phyloP scores from a whole-genome alignment of 2,888 invertebrate species.

The Teleiodes luculella region DNA sequence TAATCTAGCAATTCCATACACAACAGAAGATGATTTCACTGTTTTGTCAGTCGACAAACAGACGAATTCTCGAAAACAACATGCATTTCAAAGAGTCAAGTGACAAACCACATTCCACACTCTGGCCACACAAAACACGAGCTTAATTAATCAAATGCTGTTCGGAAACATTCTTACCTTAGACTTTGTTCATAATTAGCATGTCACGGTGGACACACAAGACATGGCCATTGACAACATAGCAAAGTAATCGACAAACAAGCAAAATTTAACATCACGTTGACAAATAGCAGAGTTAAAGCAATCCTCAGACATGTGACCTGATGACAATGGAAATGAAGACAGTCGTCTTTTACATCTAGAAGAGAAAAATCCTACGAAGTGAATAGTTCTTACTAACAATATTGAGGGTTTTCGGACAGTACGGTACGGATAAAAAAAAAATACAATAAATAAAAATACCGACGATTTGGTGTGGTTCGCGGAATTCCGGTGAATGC shows the following conservation, averaged over 20 bases:
- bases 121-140: constrained; percentile 19
- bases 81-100: background rate
- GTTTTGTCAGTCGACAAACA: background rate
- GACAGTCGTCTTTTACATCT: background rate
- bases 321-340: background rate
- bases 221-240: constrained; percentile 24
- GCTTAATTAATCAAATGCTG: constrained; percentile 35
- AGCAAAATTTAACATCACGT: constrained; percentile 40
- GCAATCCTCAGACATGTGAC: background rate
- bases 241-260: constrained; percentile 39
- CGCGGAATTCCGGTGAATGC: too few relatives aligned
- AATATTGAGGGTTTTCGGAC: too few relatives aligned
- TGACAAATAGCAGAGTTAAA: constrained; percentile 28
- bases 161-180: constrained; percentile 33
- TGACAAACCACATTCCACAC: constrained; percentile 8
- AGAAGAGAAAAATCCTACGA: background rate
- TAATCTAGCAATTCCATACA: background rate
- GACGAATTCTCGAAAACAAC: background rate
- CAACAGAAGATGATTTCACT: background rate
- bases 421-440: too few relatives aligned
- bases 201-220: constrained; percentile 39
- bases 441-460: too few relatives aligned
- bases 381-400: background rate
- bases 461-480: background rate
- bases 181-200: constrained; percentile 53